Base-by-base conservation (phyloP, 1,140 invertebrate genomes). In the Anastrepha obliqua region DNA sequence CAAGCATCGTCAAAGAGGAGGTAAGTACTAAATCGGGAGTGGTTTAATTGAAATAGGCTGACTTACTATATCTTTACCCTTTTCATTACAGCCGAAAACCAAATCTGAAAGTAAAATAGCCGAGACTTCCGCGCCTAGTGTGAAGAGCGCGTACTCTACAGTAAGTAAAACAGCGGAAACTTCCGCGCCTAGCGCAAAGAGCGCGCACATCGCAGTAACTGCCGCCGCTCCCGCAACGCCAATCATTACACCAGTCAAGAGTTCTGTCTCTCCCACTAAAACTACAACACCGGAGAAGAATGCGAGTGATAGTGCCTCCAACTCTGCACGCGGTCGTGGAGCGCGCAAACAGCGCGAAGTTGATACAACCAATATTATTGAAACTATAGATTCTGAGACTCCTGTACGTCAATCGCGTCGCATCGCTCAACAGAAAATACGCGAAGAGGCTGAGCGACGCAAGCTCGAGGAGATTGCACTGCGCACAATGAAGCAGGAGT, bases 361-460 rank as follows among this genome's bases (percentile, higher is more conserved):
- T 67, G 95, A 95, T 87, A 93, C 92, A 60, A 93, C 90, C 7
- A 92, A 91, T 44, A 93, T 93, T 17, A 93, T 93, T 29, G 89
- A 93, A 7, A 81, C 88, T 6, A 90, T 88, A 13, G 90, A 92
- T 78, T 90, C 91, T 7, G 93, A 93, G 42, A 94, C 95, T 5
- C 95, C 96, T 0, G 95, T 97, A 3, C 93, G 97, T 20, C 96
- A 97, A 90, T 97, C 97, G 8, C 94, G 97, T 4, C 94, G 97
- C 85, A 97, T 98, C 90, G 97, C 97, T 0, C 97, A 97, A 90
- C 94, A 97, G 88, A 97, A 97, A 89, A 97, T 98, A 81, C 97
- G 96, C 88, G 97, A 97, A 91, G 96, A 97, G 92, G 96, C 96
- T 0, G 96, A 98, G 86, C 91, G 96, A 9, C 94, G 96, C 67